phyloP scores from a whole-genome alignment of 2,113 vertebrate genomes.

The Amblyopsis rosae region DNA sequence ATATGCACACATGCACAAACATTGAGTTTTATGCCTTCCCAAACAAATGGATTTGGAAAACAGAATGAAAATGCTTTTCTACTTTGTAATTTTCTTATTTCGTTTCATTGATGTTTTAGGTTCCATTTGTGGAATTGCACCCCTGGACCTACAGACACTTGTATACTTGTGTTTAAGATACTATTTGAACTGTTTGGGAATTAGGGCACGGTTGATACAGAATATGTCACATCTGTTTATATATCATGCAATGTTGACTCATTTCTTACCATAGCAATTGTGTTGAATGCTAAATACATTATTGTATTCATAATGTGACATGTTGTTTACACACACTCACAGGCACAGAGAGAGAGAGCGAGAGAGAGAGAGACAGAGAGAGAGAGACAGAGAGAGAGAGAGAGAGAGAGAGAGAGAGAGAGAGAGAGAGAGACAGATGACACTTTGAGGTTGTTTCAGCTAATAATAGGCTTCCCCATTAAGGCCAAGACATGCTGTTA shows the following conservation, averaged over 20 bases:
- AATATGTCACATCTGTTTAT: too few species aligned
- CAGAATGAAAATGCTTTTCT: constrained; percentile 53
- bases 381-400: background rate
- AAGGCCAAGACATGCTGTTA: constrained; percentile 24
- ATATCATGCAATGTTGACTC: too few species aligned
- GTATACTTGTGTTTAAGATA: constrained; percentile 8
- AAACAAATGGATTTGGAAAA: constrained; percentile 62
- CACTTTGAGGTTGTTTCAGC: constrained; percentile 17
- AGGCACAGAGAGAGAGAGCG: background rate
- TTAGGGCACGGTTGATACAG: too few species aligned
- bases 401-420: too few species aligned
- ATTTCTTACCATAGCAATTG: too few species aligned
- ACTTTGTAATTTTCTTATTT: constrained; percentile 40
- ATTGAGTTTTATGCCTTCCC: constrained; percentile 42
- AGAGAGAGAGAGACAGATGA: background rate
- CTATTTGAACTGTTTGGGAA: constrained; percentile 24
- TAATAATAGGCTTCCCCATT: constrained; percentile 19
- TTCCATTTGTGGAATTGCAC: constrained; percentile 28
- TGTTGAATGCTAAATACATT: too few species aligned
- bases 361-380: background rate
- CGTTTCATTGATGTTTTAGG: constrained; percentile 38
- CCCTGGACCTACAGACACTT: constrained; percentile 15
- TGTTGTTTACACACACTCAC: constrained; percentile 2
- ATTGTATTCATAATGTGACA: background rate
- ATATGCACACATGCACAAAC: background rate